Percentiles rank a stretch among this genome's conserved stretches.
phyloP scores from a whole-genome alignment of 2,113 vertebrate genomes.

The Equus quagga region DNA sequence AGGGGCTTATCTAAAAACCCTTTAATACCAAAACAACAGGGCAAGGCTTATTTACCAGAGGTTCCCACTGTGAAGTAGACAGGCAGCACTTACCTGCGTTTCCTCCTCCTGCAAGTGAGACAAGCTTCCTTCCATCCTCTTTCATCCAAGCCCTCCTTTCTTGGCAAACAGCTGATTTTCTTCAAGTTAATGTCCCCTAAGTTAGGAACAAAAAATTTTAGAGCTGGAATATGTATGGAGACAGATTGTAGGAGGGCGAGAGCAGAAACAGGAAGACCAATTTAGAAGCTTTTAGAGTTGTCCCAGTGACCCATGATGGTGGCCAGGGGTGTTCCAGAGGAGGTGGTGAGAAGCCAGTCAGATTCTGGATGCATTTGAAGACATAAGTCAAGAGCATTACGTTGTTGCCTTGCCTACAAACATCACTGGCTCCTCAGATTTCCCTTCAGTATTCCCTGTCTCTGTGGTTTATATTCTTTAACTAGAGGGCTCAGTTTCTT shows the following conservation, averaged over 20 bases:
- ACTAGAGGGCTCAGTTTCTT: not conserved
- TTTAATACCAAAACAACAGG: not conserved
- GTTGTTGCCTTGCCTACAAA: not conserved
- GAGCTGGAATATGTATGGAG: not conserved
- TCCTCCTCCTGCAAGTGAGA: not conserved
- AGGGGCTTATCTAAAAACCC: slow-evolving; percentile 17
- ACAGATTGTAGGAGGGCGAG: not conserved
- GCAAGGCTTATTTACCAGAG: not conserved
- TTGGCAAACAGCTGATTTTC: not conserved
- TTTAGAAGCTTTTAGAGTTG: not conserved
- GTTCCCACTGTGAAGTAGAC: not conserved
- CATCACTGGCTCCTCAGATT: not conserved
- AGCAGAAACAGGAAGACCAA: not conserved
- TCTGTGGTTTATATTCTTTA: not conserved
- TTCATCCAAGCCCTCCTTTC: not conserved
- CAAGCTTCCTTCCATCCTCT: not conserved
- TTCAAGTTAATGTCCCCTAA: not conserved
- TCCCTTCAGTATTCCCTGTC: not conserved
- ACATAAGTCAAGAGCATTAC: not conserved
- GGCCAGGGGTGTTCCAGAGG: not conserved
- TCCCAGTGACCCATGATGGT: not conserved
- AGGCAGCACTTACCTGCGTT: not conserved
- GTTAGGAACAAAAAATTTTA: not conserved
- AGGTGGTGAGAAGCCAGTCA: not conserved
- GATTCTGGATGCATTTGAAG: not conserved